Evolutionary conservation across 2,797 vertebrate genomes (phyloP), one percentile per base, ranked within the genome.

Genomic region (Phaenicophaeus curvirostris): DNA sequence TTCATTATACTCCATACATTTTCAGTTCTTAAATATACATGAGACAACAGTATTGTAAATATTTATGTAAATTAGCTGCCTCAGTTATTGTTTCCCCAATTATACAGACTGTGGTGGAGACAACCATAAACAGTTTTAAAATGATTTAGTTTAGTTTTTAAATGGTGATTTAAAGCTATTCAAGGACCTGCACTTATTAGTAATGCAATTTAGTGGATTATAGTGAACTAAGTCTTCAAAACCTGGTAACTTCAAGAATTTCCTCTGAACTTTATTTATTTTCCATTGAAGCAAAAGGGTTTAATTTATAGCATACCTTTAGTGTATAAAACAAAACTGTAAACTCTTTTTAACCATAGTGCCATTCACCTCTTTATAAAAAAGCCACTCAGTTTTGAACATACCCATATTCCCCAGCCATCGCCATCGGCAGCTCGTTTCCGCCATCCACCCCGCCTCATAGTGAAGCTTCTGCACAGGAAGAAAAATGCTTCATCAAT

Each of bases 371-470:
- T 54, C 28, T 77, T n/a, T 13, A 17, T 27, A 31, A 82, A 54
- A 66, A 66, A 73, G 11, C 5, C 25, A 39, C 10, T 69, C 19
- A 18, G 57, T 88, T 94, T 94, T 82, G 58, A 66, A 98, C 99
- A 98, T 98, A 99, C 99, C 97, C 94, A 98, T 62, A 96, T 97
- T 91, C 98, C 98, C 99, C 99, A 99, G 97, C 99, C 99, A 97
- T 99, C 99, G 96, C 98, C 98, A 46, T 98, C 98, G 30, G 85
- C 94, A 96, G 98, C 98, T 98, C 98, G 98, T 97, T 99, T 99
- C 97, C 98, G 98, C 99, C 99, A 99, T 96, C 98, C 99, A 98
- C 99, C 98, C 97, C 98, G 98, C 98, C 98, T 99, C 99, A 99
- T 99, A 96, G 97, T 99, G 99, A 99, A 98, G 95, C 95, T 97